phyloP scores from a whole-genome alignment of 2,888 invertebrate species.

The Leucoptera coffeella region DNA sequence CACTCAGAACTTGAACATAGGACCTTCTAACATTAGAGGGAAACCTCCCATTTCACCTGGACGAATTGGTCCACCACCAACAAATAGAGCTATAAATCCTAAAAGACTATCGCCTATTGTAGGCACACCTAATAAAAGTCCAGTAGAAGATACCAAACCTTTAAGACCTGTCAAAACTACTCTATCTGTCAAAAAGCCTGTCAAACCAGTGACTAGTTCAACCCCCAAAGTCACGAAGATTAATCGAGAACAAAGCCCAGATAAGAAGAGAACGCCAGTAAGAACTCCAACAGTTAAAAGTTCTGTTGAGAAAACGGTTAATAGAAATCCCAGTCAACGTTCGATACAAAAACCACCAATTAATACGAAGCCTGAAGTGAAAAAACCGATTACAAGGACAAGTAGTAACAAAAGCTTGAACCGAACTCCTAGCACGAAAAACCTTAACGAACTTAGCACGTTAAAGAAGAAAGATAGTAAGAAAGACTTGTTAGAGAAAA shows the following conservation, averaged over 20 bases:
- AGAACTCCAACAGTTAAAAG: constrained; percentile 37
- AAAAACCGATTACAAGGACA: constrained; percentile 30
- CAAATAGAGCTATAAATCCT: constrained; percentile 32
- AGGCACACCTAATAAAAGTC: constrained; percentile 44
- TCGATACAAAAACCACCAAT: constrained; percentile 19
- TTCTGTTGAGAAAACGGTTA: too few relatives aligned
- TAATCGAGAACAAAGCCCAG: not conserved
- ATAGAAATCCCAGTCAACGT: constrained; percentile 31
- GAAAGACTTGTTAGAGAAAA: constrained; percentile 7
- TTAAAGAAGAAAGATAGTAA: constrained; percentile 7
- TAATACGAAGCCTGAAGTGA: constrained; percentile 20
- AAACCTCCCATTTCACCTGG: constrained; percentile 46
- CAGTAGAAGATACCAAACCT: constrained; percentile 27
- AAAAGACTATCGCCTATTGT: constrained; percentile 45
- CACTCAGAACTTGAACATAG: constrained; percentile 27
- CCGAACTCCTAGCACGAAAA: constrained; percentile 33
- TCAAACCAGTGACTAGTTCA: not conserved
- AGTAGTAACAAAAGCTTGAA: constrained; percentile 35
- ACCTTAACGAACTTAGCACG: constrained; percentile 13
- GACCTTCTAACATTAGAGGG: constrained; percentile 29
- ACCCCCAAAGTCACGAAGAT: not conserved
- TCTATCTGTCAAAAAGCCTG: not conserved
- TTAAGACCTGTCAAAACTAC: constrained; percentile 19
- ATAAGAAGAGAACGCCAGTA: constrained; percentile 3
- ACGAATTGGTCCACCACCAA: constrained; percentile 38